Evolutionary conservation across 2,113 vertebrate species (phyloP).

Genomic region (Elanus axillaris): DNA sequence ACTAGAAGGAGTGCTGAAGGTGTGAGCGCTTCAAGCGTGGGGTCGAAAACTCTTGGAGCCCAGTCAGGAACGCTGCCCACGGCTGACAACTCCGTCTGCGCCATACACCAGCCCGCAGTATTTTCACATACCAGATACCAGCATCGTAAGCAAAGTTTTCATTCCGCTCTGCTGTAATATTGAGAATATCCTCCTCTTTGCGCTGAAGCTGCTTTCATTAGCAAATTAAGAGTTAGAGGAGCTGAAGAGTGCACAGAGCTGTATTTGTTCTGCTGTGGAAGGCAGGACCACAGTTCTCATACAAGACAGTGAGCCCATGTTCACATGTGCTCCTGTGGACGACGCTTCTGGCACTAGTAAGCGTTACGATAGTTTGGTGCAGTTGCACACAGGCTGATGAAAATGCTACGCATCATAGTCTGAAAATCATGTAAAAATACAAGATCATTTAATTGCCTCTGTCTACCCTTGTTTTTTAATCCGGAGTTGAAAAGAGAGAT

Average conservation of each 20-base stretch:
- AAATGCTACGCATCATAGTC: not conserved
- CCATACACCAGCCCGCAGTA: not conserved
- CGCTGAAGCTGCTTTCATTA: not conserved
- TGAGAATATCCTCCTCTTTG: not conserved
- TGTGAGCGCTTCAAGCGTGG: not conserved
- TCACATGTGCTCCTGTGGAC: not conserved
- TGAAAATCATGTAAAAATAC: not conserved
- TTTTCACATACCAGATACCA: not conserved
- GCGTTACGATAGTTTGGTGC: not conserved
- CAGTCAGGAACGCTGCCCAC: not conserved
- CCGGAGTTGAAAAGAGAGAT: not conserved
- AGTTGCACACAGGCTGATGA: not conserved
- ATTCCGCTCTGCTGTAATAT: not conserved
- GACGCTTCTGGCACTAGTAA: not conserved
- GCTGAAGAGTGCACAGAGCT: not conserved
- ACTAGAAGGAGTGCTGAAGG: not conserved
- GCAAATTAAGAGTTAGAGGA: not conserved
- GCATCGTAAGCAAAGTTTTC: not conserved
- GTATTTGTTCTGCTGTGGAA: not conserved
- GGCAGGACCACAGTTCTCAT: not conserved
- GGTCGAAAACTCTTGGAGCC: not conserved
- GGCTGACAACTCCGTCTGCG: not conserved
- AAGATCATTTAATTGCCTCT: not conserved
- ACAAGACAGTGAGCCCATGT: not conserved
- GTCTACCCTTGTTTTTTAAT: not conserved